Evolutionary conservation across 2,113 vertebrate genomes (phyloP).

Genomic region (Tamias sibiricus): DNA sequence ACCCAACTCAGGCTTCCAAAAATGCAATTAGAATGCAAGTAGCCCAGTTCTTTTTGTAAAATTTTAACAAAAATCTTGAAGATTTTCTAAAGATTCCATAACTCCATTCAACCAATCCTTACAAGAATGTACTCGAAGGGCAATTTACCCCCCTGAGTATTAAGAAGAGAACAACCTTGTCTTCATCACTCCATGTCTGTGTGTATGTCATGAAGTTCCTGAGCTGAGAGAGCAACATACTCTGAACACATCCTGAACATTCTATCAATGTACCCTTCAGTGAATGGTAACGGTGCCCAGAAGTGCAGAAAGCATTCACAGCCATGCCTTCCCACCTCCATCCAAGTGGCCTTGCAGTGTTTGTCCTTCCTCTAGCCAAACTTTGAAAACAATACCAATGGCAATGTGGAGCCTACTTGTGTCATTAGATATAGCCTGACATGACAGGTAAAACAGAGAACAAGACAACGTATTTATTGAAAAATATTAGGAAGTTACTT

Average conservation of each 20-base stretch:
- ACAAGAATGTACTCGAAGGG: neutral
- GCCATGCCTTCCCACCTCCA: neutral
- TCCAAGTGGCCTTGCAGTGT: neutral
- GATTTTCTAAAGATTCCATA: no score
- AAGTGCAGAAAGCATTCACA: neutral
- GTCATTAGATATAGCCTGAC: neutral
- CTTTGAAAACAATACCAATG: neutral
- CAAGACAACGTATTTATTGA: neutral
- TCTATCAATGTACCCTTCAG: neutral
- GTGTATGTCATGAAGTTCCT: neutral
- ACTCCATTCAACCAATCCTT: neutral
- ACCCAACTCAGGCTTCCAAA: neutral
- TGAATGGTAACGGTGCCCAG: neutral
- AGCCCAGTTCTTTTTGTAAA: neutral
- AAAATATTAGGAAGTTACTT: neutral
- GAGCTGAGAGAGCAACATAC: neutral
- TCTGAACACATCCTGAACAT: neutral
- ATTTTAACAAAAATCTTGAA: neutral
- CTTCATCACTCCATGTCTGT: no score
- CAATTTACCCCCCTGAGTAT: neutral
- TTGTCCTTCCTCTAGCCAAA: neutral
- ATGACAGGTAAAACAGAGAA: neutral
- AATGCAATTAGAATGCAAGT: neutral
- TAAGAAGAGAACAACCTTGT: neutral
- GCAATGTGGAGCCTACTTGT: neutral